A percentile compares a stretch with the other conserved stretches of the same genome.
phyloP scores from a whole-genome alignment of 2,888 invertebrate genomes.

The Scaptodrosophila latifasciaeformis region DNA sequence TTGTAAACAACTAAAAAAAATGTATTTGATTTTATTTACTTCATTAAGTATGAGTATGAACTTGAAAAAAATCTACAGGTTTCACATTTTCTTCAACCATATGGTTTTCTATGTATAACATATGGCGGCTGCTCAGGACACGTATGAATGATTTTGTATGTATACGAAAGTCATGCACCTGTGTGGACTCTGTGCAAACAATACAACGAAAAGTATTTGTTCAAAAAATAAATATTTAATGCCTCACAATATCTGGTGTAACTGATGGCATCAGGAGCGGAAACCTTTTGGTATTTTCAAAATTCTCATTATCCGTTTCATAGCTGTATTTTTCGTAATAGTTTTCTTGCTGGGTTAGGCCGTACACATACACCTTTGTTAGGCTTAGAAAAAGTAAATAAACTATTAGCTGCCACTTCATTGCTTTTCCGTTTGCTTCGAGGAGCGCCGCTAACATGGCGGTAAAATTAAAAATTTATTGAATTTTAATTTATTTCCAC shows the following conservation, averaged over 20 bases:
- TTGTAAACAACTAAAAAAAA: too few relatives aligned
- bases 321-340: too few relatives aligned
- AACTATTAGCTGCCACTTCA: too few relatives aligned
- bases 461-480: too few relatives aligned
- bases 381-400: too few relatives aligned
- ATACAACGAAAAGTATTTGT: background rate
- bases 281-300: constrained; percentile 75
- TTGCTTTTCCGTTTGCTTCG: too few relatives aligned
- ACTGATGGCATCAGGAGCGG: constrained; percentile 89
- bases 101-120: background rate
- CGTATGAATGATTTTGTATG: constrained; percentile 22
- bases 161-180: background rate
- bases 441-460: too few relatives aligned
- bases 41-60: too few relatives aligned
- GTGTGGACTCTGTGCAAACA: background rate
- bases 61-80: constrained; percentile 22
- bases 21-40: too few relatives aligned
- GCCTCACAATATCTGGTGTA: constrained; percentile 82
- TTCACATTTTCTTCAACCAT: background rate
- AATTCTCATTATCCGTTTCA: constrained; percentile 24
- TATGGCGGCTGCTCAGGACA: background rate
- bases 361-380: too few relatives aligned
- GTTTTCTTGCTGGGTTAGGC: too few relatives aligned
- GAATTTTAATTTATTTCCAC: too few relatives aligned
- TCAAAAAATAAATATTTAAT: background rate